Evolutionary conservation across 2,113 vertebrate species (phyloP).

Genomic region (Gambusia affinis): DNA sequence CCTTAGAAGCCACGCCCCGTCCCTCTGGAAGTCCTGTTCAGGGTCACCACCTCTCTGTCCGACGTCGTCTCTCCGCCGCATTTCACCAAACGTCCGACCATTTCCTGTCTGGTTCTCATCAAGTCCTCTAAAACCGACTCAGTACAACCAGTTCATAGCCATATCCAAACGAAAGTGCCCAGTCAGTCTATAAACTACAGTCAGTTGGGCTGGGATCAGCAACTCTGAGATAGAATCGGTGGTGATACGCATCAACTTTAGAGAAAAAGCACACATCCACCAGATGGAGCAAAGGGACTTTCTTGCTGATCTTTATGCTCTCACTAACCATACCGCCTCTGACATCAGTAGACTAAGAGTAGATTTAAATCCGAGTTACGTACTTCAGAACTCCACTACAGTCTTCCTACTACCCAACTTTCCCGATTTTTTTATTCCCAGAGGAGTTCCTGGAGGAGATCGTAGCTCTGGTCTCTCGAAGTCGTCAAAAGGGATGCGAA

Average conservation of each 20-base stretch:
- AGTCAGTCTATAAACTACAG: too few species aligned
- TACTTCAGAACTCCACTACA: not conserved
- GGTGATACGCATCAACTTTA: not conserved
- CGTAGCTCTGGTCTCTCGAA: slow-evolving; percentile 1
- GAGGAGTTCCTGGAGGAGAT: slow-evolving; percentile 3
- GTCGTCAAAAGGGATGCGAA: not conserved
- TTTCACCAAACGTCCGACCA: not conserved
- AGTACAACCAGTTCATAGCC: slow-evolving; percentile 3
- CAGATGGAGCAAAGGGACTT: not conserved
- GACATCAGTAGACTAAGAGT: not conserved
- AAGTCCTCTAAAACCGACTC: not conserved
- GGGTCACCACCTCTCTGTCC: slow-evolving; percentile 27
- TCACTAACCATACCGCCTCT: not conserved
- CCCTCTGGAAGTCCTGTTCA: slow-evolving; percentile 28
- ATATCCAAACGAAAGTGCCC: not conserved
- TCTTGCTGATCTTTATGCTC: not conserved
- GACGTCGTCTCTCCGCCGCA: slow-evolving; percentile 21
- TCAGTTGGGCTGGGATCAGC: too few species aligned
- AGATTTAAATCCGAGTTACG: not conserved
- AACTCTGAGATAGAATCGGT: not conserved
- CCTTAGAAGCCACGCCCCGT: slow-evolving; percentile 38
- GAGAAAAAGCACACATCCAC: not conserved
- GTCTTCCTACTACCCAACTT: slow-evolving; percentile 21
- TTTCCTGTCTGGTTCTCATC: slow-evolving; percentile 6
- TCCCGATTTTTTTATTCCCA: not conserved